A percentile compares a stretch with the other conserved stretches of the same genome.
phyloP scores from a whole-genome alignment of 1,140 invertebrate genomes.

The Pemphigus obesinymphae region DNA sequence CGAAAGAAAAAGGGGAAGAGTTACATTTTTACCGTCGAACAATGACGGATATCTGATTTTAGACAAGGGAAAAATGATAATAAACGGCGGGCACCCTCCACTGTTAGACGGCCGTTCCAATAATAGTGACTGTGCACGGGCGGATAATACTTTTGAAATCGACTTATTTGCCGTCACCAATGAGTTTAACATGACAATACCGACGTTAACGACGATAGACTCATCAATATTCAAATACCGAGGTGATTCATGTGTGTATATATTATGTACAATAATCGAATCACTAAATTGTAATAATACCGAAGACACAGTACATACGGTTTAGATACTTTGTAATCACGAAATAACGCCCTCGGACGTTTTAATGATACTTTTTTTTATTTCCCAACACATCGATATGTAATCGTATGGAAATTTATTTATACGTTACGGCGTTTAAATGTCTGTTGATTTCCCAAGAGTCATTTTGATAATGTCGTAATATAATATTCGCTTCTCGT shows the following conservation, averaged over 20 bases:
- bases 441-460: neutral
- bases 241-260: neutral
- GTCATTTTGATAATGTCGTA: neutral
- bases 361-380: neutral
- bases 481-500: neutral
- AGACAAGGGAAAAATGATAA: neutral
- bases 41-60: neutral
- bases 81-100: neutral
- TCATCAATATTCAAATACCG: neutral
- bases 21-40: neutral
- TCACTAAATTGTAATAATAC: too few relatives aligned
- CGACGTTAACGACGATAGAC: neutral
- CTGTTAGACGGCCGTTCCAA: neutral
- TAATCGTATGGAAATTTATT: neutral
- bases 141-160: neutral
- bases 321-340: neutral
- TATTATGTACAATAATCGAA: neutral
- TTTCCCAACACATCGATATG: neutral
- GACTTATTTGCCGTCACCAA: neutral
- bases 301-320: too few relatives aligned
- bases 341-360: neutral
- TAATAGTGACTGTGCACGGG: neutral
- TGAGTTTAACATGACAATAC: neutral
- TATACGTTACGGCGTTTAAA: neutral
- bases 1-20: neutral